These are phyloP conservation scores for Dryas iulia DNA, from an alignment of 1,140 invertebrate genomes.

Conservation along the genomic window DNA sequence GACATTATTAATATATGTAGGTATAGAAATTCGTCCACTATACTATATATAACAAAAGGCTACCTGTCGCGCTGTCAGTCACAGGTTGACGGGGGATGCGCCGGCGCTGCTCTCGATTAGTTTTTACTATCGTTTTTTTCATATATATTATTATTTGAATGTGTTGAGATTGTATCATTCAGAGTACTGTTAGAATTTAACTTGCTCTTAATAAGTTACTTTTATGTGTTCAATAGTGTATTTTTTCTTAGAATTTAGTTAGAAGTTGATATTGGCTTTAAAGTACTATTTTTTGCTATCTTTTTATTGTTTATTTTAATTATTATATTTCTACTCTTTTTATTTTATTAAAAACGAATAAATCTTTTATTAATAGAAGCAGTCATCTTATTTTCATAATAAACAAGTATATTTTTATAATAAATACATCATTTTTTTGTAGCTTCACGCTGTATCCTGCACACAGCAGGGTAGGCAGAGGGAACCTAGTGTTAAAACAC, in stretches of 20 bases:
- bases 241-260: not conserved
- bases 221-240: not conserved
- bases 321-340: no score
- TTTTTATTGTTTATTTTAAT: no score
- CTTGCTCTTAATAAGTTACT: not conserved
- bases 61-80: slow-evolving; percentile 36
- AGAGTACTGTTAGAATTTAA: not conserved
- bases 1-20: not conserved
- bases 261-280: not conserved
- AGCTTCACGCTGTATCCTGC: no score
- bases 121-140: slow-evolving; percentile 6
- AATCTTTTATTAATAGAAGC: no score
- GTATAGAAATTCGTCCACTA: not conserved
- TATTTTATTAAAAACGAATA: no score
- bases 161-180: not conserved
- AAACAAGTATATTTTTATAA: no score
- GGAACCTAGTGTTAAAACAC: no score
- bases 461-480: no score
- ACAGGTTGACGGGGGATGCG: slow-evolving; percentile 31
- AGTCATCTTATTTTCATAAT: no score
- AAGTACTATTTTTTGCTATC: no score
- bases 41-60: slow-evolving; percentile 20
- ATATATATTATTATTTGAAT: not conserved
- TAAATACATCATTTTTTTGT: no score
- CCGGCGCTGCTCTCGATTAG: slow-evolving; percentile 22